Evolutionary conservation across 2,113 vertebrate species (phyloP), one percentile per base, ranked within the genome.

Genomic region (Bungarus multicinctus): DNA sequence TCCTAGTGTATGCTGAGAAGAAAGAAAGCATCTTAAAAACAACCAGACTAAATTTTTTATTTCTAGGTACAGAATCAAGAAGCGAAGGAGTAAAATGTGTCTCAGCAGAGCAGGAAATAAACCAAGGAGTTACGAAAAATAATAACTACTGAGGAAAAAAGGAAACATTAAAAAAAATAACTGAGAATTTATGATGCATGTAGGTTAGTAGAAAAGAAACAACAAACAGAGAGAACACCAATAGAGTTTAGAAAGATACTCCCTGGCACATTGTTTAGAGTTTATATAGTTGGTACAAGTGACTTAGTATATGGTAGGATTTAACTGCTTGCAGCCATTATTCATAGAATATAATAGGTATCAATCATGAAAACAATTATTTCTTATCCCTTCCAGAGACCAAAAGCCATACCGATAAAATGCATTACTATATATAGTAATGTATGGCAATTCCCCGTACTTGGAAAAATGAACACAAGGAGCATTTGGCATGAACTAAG

Each of bases 81-180:
- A 90, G 94, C 90, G 60, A 92, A 95, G 91, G n/a, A 95, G 18
- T 88, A 94, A 92, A 91, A 92, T 94, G 88, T 39, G 88, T 91
- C 92, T 57, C 93, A 93, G 55, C 91, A 90, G 81, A 96, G 25
- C 22, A 88, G 23, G 90, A 93, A 89, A 93, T 18, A 91, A 93
- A 94, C 94, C 94, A 94, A 96, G 95, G 95, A 95, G 91, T 92
- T 53, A 93, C 92, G 88, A 50, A 95, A 90, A 95, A 64, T 93
- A 95, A 96, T 96, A 94, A 94, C 94, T 89, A 91, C 43, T 45
- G 87, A 95, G 58, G 43, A 89, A 95, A 91, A 27, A 95, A 92
- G 45, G 11, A 57, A 34, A 81, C n/a, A 92, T 30, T 18, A 47
- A 45, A 86, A 69, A 8, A 4, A 9, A 5, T 89, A 64, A 47